phyloP scores from a whole-genome alignment of 2,797 vertebrate species.

The Rousettus madagascariensis region DNA sequence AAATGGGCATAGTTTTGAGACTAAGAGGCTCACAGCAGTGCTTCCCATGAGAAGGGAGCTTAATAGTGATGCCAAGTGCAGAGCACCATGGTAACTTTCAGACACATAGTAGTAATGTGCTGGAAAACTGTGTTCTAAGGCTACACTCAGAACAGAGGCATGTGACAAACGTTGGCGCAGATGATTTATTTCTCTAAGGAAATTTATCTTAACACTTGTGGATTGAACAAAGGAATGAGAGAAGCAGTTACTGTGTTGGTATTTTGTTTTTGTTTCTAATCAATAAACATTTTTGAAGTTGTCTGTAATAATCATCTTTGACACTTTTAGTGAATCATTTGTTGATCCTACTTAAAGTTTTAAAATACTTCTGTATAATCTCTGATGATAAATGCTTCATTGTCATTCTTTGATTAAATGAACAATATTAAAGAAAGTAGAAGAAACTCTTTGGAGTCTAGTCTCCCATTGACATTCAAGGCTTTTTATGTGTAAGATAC shows the following conservation, averaged over 20 bases:
- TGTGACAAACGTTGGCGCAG: background rate
- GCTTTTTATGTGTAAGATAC: slow-evolving; percentile 31
- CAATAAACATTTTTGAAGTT: slow-evolving; percentile 18
- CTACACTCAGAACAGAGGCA: background rate
- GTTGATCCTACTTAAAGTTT: slow-evolving; percentile 49
- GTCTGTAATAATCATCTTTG: background rate
- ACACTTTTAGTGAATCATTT: background rate
- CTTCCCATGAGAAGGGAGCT: background rate
- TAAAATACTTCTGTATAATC: background rate
- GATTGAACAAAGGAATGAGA: background rate
- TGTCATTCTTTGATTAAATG: slow-evolving; percentile 62
- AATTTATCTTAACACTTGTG: background rate
- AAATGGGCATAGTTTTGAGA: background rate
- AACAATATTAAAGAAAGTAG: slow-evolving; percentile 40
- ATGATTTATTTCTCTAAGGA: background rate
- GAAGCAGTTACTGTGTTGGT: background rate
- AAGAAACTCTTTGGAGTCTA: slow-evolving; percentile 34
- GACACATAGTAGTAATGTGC: background rate
- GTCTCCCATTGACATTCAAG: slow-evolving; percentile 20
- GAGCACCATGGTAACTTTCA: background rate
- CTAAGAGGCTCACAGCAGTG: background rate
- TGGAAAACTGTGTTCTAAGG: background rate
- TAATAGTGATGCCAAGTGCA: background rate
- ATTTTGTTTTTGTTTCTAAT: background rate
- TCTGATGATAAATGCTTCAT: slow-evolving; percentile 27